Percentiles rank a stretch among this genome's conserved stretches.
These are phyloP conservation scores for Troilus luridus DNA, from an alignment of 2,888 invertebrate genomes.

Conservation along the genomic window DNA sequence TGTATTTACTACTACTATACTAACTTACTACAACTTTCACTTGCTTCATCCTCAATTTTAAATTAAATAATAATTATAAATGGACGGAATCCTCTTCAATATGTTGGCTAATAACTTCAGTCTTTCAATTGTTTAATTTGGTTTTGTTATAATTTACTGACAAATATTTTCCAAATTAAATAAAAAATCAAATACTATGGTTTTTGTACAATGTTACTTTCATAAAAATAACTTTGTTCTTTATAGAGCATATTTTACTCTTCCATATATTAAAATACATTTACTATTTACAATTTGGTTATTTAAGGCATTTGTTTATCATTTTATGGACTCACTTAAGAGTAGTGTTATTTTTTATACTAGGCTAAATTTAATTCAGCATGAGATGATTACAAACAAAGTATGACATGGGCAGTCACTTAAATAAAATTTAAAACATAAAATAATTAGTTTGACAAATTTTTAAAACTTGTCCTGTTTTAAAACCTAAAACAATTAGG, in stretches of 20 bases:
- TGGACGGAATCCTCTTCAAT: slow-evolving; percentile 21
- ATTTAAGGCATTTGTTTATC: not conserved
- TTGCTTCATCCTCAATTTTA: not conserved
- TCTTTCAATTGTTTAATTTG: not conserved
- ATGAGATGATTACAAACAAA: not conserved
- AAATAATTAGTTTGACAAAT: not conserved
- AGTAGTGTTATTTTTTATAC: not conserved
- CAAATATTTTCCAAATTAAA: not conserved
- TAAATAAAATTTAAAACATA: not conserved
- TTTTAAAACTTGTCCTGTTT: too few relatives aligned
- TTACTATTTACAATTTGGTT: not conserved
- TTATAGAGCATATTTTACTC: not conserved
- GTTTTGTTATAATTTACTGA: not conserved
- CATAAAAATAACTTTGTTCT: not conserved
- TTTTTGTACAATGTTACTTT: not conserved
- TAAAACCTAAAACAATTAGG: not conserved
- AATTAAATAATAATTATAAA: not conserved
- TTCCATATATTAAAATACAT: not conserved
- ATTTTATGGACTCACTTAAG: not conserved
- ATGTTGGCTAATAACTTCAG: not conserved
- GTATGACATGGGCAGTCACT: not conserved
- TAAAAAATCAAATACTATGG: not conserved
- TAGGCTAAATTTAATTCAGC: not conserved
- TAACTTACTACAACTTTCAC: not conserved
- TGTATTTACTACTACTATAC: not conserved